Conservation (phyloP, 2,888 invertebrate species). For the Xylophagus ater region DNA sequence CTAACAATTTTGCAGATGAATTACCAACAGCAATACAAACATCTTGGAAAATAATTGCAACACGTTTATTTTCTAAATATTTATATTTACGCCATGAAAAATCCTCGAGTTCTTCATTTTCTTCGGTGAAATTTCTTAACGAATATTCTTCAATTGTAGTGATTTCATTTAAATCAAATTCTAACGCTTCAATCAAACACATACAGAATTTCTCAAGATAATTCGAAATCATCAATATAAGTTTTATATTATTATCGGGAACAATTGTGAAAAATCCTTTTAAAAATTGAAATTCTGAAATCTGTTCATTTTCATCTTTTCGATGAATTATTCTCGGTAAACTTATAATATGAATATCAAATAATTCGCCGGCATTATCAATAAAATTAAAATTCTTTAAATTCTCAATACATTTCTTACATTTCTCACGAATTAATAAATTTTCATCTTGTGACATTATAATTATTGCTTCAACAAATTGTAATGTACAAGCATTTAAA, state of each 20-base stretch:
- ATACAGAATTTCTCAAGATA: constrained; percentile 47
- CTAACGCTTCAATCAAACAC: constrained; percentile 44
- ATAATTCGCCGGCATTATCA: constrained; percentile 8
- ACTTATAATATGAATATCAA: constrained; percentile 40
- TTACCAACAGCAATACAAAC: constrained; percentile 47
- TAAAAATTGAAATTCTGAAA: constrained; percentile 50
- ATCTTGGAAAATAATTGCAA: constrained; percentile 42
- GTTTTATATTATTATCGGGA: constrained; percentile 44
- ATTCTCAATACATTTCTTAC: constrained; percentile 37
- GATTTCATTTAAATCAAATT: constrained; percentile 41
- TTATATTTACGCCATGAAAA: constrained; percentile 55
- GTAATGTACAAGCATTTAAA: constrained; percentile 48
- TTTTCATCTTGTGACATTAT: constrained; percentile 56
- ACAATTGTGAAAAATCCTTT: constrained; percentile 55
- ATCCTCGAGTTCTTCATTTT: constrained; percentile 35
- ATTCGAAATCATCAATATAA: constrained; percentile 43
- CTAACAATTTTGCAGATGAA: constrained; percentile 43
- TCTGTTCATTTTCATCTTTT: constrained; percentile 52
- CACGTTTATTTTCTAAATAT: constrained; percentile 43
- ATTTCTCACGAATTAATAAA: constrained; percentile 40
- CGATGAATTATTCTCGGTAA: constrained; percentile 56
- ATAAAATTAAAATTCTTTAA: constrained; percentile 25
- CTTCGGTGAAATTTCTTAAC: constrained; percentile 26
- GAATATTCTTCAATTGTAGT: constrained; percentile 44
- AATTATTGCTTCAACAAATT: constrained; percentile 55